A percentile compares a stretch with the other conserved stretches of the same genome.
Conservation (phyloP, 2,888 invertebrate genomes). For the Eristalis intricaria region DNA sequence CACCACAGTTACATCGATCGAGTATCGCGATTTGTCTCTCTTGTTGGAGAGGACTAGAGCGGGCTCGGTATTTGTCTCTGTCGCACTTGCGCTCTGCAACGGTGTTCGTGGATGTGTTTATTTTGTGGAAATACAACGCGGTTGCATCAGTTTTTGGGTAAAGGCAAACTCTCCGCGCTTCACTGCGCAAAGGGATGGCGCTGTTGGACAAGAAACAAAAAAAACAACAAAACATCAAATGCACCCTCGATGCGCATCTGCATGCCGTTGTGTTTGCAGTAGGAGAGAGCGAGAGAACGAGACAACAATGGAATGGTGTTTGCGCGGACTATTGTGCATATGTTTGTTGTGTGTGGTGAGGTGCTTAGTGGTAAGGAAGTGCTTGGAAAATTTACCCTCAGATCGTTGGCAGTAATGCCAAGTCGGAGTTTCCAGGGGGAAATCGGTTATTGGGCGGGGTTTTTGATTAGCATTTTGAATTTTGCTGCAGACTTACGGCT, state of each 20-base stretch:
- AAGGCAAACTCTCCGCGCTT: not conserved
- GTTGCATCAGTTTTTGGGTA: not conserved
- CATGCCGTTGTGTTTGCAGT: not conserved
- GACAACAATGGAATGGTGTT: not conserved
- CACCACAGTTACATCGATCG: slow-evolving; percentile 44
- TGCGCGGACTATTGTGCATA: not conserved
- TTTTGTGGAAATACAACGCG: slow-evolving; percentile 11
- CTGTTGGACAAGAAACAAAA: not conserved
- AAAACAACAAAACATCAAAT: not conserved
- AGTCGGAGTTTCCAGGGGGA: not conserved
- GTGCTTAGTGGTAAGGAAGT: not conserved
- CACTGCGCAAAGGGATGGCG: slow-evolving; percentile 30
- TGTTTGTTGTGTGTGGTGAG: not conserved
- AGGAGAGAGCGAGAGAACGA: slow-evolving; percentile 13
- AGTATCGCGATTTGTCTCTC: slow-evolving; percentile 58
- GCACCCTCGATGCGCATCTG: slow-evolving; percentile 40
- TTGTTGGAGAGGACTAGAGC: slow-evolving; percentile 17
- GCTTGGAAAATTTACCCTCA: slow-evolving; percentile 12
- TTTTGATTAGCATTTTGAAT: slow-evolving; percentile 19
- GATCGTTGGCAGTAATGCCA: slow-evolving; percentile 23
- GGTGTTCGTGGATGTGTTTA: slow-evolving; percentile 18
- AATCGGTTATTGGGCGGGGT: slow-evolving; percentile 22
- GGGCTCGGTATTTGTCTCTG: slow-evolving; percentile 13
- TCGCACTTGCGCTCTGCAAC: not conserved
- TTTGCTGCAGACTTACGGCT: not conserved